A percentile compares a stretch with the other conserved stretches of the same genome.
Evolutionary conservation across 2,888 invertebrate species (phyloP).

Genomic region (Linyphia triangularis): DNA sequence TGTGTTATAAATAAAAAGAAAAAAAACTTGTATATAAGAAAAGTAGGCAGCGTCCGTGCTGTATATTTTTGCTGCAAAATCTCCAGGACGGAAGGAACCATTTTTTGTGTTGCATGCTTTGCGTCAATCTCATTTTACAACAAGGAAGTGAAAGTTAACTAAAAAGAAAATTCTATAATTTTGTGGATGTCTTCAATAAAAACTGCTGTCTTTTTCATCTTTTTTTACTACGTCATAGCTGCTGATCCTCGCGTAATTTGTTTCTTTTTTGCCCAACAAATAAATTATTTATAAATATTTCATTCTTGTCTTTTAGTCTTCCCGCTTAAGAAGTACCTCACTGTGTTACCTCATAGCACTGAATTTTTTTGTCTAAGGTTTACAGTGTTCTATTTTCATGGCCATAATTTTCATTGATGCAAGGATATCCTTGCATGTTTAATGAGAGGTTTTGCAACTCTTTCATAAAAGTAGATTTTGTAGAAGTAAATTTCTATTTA

Average conservation of each 20-base stretch:
- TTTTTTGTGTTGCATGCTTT: conserved; percentile 70
- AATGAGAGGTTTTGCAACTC: too few relatives aligned
- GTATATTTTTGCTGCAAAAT: conserved; percentile 74
- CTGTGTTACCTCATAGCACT: too few relatives aligned
- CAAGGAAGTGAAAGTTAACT: conserved; percentile 28
- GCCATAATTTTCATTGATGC: too few relatives aligned
- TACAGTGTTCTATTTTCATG: too few relatives aligned
- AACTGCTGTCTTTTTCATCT: conserved; percentile 33
- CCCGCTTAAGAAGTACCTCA: too few relatives aligned
- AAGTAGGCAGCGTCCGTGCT: conserved; percentile 69
- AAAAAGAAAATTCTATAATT: conserved; percentile 12
- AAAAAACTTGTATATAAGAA: conserved; percentile 70
- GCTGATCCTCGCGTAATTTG: not conserved
- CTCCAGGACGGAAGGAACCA: not conserved
- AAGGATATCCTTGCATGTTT: too few relatives aligned
- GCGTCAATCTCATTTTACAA: conserved; percentile 31
- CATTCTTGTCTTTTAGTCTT: conserved; percentile 31
- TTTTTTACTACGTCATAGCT: conserved; percentile 11
- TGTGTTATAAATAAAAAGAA: not conserved
- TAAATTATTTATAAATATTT: conserved; percentile 53
- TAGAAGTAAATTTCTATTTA: too few relatives aligned
- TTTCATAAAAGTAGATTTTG: too few relatives aligned
- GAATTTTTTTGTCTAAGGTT: too few relatives aligned
- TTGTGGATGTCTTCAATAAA: conserved; percentile 11
- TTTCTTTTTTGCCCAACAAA: conserved; percentile 34